These are phyloP conservation scores for Argyresthia albistria DNA, from an alignment of 2,888 invertebrate genomes.

Conservation along the genomic window DNA sequence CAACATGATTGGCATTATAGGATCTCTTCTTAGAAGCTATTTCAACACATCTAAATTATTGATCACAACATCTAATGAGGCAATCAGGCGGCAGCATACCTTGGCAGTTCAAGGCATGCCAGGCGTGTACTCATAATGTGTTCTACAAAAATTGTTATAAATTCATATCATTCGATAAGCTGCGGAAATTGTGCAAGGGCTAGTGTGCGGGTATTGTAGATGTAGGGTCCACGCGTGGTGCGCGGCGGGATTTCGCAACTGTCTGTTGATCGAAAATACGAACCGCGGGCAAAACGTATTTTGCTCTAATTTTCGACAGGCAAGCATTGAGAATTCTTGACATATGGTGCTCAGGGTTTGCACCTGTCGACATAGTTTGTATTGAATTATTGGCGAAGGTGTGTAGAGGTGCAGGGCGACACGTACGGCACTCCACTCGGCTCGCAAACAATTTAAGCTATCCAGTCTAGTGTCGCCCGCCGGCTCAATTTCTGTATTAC, in stretches of 20 bases:
- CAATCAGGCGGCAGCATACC: no score
- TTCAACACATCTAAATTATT: no score
- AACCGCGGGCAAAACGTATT: not conserved
- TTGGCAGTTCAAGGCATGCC: not conserved
- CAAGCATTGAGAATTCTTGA: conserved; percentile 7
- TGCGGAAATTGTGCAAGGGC: not conserved
- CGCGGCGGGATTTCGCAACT: not conserved
- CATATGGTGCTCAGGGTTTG: conserved; percentile 8
- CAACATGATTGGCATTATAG: no score
- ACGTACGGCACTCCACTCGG: not conserved
- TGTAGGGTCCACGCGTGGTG: not conserved
- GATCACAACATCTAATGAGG: no score
- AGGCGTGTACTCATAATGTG: not conserved
- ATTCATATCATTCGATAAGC: not conserved
- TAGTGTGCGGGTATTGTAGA: not conserved
- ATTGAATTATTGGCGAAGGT: not conserved
- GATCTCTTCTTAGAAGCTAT: no score
- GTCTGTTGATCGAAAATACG: not conserved
- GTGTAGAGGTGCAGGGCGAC: not conserved
- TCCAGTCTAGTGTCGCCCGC: not conserved
- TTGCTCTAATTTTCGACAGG: conserved; percentile 4
- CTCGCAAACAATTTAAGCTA: not conserved
- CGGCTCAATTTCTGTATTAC: not conserved
- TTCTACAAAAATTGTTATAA: not conserved
- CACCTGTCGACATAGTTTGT: conserved; percentile 3